phyloP scores from a whole-genome alignment of 2,888 invertebrate genomes.

The Eueremaeus valkanovi region DNA sequence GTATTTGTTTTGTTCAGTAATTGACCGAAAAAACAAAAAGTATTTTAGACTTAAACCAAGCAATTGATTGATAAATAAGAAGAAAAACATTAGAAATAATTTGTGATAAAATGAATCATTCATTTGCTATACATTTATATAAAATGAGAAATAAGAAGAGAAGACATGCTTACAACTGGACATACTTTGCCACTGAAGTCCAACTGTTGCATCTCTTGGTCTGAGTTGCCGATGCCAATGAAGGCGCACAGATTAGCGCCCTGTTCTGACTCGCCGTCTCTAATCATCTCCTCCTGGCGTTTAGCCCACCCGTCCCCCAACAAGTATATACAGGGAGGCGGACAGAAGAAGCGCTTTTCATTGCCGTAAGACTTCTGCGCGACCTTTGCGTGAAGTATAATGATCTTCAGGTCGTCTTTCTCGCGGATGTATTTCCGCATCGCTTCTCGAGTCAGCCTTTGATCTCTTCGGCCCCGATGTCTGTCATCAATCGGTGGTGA shows the following conservation, averaged over 20 bases:
- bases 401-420: conserved; percentile 84
- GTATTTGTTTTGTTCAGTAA: neutral
- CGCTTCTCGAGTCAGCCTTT: conserved; percentile 76
- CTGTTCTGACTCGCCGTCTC: conserved; percentile 67
- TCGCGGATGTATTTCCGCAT: conserved; percentile 96
- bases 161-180: conserved; percentile 10
- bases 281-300: conserved; percentile 81
- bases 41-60: neutral
- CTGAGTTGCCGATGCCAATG: conserved; percentile 96
- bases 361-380: conserved; percentile 99
- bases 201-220: conserved; percentile 97
- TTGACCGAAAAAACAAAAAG: conserved; percentile 27
- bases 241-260: conserved; percentile 95
- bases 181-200: conserved; percentile 86
- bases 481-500: conserved; percentile 52
- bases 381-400: conserved; percentile 97
- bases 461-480: conserved; percentile 58
- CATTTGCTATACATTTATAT: neutral
- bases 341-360: conserved; percentile 99
- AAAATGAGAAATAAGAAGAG: neutral
- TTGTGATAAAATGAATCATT: neutral
- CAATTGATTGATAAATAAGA: neutral
- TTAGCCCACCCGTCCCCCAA: conserved; percentile 98
- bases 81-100: neutral
- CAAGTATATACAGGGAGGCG: conserved; percentile 97